phyloP scores from a whole-genome alignment of 2,113 vertebrate species.

The Atherinomorus stipes region DNA sequence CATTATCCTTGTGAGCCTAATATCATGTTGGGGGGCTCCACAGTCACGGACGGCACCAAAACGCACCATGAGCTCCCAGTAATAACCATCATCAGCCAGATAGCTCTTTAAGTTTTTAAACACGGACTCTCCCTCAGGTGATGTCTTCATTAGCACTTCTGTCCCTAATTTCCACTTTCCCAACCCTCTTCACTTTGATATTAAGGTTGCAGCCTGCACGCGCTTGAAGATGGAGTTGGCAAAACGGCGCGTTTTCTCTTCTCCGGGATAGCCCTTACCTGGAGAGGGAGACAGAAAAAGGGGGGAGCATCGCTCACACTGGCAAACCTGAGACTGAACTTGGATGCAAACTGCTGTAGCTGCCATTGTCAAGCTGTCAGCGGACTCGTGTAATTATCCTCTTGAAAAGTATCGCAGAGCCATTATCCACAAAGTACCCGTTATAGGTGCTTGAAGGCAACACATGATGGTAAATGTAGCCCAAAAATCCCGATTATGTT shows the following conservation, averaged over 20 bases:
- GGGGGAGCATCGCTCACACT: constrained; percentile 46
- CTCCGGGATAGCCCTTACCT: constrained; percentile 56
- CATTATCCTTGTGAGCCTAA: constrained; percentile 3
- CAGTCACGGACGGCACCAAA: no score
- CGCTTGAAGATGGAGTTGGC: constrained; percentile 62
- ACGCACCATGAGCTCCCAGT: not conserved
- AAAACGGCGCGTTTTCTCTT: constrained; percentile 34
- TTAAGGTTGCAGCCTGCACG: constrained; percentile 7
- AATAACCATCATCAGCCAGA: not conserved
- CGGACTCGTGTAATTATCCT: constrained; percentile 80
- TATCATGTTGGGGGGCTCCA: constrained; percentile 23
- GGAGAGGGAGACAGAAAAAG: constrained; percentile 17
- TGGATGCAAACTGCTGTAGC: constrained; percentile 74
- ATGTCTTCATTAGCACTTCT: constrained; percentile 13
- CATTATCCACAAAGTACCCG: constrained; percentile 71
- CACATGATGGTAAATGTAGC: constrained; percentile 62
- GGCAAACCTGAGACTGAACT: constrained; percentile 75
- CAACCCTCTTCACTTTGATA: not conserved
- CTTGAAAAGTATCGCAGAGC: constrained; percentile 71
- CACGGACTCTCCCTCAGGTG: constrained; percentile 15
- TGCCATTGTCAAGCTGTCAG: constrained; percentile 77
- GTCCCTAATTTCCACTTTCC: not conserved
- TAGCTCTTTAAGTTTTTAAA: no score
- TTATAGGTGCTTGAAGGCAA: constrained; percentile 70
- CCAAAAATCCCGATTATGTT: constrained; percentile 67